Evolutionary conservation across 2,888 invertebrate species (phyloP).

Genomic region (Andrena chrysosceles): DNA sequence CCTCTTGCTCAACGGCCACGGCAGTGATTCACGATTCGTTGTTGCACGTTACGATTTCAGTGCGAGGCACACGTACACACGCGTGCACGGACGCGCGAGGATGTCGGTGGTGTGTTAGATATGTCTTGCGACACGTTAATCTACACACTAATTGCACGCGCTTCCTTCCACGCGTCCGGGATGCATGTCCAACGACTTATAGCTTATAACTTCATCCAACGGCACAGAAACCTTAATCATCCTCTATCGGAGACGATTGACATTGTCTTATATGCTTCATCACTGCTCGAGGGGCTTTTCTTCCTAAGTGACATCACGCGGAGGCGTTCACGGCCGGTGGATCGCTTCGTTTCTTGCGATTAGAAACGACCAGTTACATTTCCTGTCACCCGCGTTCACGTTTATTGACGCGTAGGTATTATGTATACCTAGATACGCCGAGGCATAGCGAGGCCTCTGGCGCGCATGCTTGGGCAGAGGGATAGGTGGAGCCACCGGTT

Average conservation of each 20-base stretch:
- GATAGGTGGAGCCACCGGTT: too few relatives aligned
- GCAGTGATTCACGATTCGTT: constrained; percentile 78
- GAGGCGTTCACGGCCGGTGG: neutral
- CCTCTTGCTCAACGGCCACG: constrained; percentile 64
- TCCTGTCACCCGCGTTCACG: neutral
- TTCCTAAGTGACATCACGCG: neutral
- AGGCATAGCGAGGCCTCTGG: neutral
- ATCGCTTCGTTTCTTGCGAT: neutral
- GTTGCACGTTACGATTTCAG: constrained; percentile 74
- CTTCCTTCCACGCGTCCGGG: constrained; percentile 49
- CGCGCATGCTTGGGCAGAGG: too few relatives aligned
- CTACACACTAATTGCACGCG: constrained; percentile 62
- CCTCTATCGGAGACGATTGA: neutral
- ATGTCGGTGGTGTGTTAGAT: constrained; percentile 21
- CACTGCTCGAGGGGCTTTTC: neutral
- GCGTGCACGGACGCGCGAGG: constrained; percentile 8
- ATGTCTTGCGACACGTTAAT: constrained; percentile 64
- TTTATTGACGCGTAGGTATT: neutral
- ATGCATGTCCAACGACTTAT: constrained; percentile 37
- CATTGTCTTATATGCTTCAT: neutral
- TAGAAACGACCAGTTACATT: neutral
- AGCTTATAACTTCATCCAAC: constrained; percentile 32
- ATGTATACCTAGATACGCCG: neutral
- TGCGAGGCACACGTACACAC: constrained; percentile 46
- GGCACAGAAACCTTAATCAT: constrained; percentile 40